These are phyloP conservation scores for Hypena proboscidalis DNA, from an alignment of 2,888 invertebrate species.

Conservation along the genomic window DNA sequence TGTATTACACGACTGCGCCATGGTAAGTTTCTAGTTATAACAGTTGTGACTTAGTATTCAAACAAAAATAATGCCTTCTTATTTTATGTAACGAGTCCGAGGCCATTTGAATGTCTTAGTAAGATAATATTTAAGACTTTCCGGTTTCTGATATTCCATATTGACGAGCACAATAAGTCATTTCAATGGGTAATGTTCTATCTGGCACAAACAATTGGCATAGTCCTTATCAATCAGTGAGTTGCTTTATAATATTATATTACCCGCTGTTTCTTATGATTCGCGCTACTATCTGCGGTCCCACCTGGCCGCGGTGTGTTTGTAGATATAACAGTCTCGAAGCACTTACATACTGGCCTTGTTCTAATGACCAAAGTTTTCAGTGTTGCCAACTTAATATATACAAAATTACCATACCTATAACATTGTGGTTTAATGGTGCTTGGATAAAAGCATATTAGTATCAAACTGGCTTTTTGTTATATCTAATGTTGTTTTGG, in stretches of 20 bases:
- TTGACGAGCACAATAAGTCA: too few species aligned
- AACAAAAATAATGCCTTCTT: too few species aligned
- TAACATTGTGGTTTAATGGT: slow-evolving; percentile 42
- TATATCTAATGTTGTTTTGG: slow-evolving; percentile 31
- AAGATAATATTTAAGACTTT: too few species aligned
- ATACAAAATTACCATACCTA: slow-evolving; percentile 70
- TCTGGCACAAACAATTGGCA: too few species aligned
- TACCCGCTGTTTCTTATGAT: slow-evolving; percentile 23
- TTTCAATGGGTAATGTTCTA: too few species aligned
- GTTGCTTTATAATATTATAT: background rate
- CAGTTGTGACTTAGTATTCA: too few species aligned
- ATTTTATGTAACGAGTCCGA: too few species aligned
- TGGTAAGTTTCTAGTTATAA: too few species aligned
- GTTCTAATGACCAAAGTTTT: slow-evolving; percentile 80
- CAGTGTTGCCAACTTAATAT: slow-evolving; percentile 70
- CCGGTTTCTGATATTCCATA: too few species aligned
- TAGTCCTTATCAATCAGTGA: too few species aligned
- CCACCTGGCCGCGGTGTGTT: slow-evolving; percentile 68
- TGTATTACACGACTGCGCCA: too few species aligned
- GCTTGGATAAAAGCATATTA: slow-evolving; percentile 45
- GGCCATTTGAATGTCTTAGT: too few species aligned
- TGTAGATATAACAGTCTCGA: slow-evolving; percentile 64
- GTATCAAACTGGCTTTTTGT: slow-evolving; percentile 45
- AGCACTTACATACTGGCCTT: slow-evolving; percentile 67
- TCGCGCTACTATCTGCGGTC: slow-evolving; percentile 39